Evolutionary conservation across 1,140 invertebrate genomes (phyloP).

Genomic region (Reticulitermes speratus): DNA sequence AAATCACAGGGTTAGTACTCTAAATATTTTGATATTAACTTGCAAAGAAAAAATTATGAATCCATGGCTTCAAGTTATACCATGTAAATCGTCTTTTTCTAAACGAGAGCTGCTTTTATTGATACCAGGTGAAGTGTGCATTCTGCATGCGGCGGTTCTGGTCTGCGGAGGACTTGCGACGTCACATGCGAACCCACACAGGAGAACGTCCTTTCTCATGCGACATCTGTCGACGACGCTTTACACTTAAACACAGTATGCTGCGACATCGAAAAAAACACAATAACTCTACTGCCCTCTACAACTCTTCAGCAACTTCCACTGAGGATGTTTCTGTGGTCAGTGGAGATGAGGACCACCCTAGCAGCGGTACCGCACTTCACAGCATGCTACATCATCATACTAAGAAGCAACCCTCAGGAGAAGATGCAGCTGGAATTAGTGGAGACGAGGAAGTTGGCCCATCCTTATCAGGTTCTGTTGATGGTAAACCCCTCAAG

Average conservation of each 20-base stretch:
- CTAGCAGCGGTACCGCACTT: slow-evolving; percentile 36
- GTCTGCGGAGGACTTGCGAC: slow-evolving; percentile 87
- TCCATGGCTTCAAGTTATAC: too few species aligned
- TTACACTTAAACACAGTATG: slow-evolving; percentile 93
- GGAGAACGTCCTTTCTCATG: slow-evolving; percentile 79
- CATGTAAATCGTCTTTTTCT: background rate
- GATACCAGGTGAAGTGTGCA: slow-evolving; percentile 75
- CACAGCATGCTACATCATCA: slow-evolving; percentile 40
- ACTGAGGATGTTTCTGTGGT: slow-evolving; percentile 41
- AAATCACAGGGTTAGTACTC: too few species aligned
- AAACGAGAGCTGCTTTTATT: background rate
- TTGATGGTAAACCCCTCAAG: background rate
- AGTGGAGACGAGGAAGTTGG: slow-evolving; percentile 40
- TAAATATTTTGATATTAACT: too few species aligned
- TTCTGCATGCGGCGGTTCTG: slow-evolving; percentile 91
- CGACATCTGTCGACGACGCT: slow-evolving; percentile 76
- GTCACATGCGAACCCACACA: slow-evolving; percentile 89
- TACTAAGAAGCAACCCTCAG: background rate
- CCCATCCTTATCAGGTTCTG: background rate
- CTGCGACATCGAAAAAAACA: slow-evolving; percentile 87
- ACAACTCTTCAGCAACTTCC: slow-evolving; percentile 39
- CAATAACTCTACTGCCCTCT: slow-evolving; percentile 45
- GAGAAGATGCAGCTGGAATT: slow-evolving; percentile 31
- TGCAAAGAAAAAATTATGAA: too few species aligned
- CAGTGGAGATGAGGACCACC: slow-evolving; percentile 51